Evolutionary conservation across 2,113 vertebrate genomes (phyloP).

Genomic region (Panthera leo): DNA sequence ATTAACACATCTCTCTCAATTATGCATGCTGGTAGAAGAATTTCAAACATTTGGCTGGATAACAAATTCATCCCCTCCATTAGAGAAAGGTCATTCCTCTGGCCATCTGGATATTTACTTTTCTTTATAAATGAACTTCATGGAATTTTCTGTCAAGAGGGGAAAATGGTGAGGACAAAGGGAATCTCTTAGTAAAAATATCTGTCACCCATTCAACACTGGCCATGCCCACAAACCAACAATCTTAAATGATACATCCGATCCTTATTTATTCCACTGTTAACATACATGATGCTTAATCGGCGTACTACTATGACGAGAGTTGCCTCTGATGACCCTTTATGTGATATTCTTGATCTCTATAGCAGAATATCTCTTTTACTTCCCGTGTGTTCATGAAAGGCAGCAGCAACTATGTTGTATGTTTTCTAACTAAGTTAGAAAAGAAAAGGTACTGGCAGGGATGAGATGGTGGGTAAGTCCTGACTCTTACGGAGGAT

Average conservation of each 20-base stretch:
- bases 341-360: background rate
- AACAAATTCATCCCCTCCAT: constrained; percentile 68
- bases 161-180: constrained; percentile 14
- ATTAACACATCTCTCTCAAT: constrained; percentile 78
- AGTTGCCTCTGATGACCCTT: background rate
- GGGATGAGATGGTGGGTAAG: background rate
- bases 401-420: background rate
- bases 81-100: constrained; percentile 73
- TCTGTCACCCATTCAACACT: background rate
- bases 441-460: background rate
- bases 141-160: constrained; percentile 65
- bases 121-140: constrained; percentile 71
- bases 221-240: background rate
- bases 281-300: background rate
- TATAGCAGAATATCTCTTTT: background rate
- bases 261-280: background rate
- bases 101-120: constrained; percentile 77
- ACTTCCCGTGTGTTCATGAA: background rate
- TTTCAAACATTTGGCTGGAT: constrained; percentile 79
- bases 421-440: background rate
- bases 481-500: no score
- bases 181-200: constrained; percentile 55
- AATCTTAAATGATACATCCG: background rate
- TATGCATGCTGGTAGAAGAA: constrained; percentile 77
- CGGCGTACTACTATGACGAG: background rate